A percentile compares a stretch with the other conserved stretches of the same genome.
Conservation (phyloP, 1,140 invertebrate species). For the Monomorium pharaonis region DNA sequence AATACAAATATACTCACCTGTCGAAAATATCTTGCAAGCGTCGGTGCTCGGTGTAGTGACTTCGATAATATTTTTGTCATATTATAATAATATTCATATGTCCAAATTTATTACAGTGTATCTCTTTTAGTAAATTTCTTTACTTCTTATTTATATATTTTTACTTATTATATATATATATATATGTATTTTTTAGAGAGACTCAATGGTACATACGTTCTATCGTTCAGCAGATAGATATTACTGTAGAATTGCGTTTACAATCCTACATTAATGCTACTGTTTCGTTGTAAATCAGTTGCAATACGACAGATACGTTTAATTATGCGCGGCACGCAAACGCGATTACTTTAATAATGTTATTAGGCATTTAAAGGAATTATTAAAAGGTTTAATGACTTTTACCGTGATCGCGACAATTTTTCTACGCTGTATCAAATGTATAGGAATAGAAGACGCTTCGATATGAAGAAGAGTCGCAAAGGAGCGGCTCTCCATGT, state of each 20-base stretch:
- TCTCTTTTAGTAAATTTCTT: background rate
- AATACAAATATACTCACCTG: background rate
- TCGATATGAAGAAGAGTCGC: background rate
- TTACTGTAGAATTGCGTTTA: background rate
- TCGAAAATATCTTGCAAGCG: background rate
- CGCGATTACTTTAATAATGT: background rate
- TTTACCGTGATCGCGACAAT: background rate
- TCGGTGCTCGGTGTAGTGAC: background rate
- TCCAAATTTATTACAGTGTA: background rate
- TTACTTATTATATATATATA: too few relatives aligned
- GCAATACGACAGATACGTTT: background rate
- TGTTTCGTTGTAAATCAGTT: background rate
- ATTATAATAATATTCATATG: background rate
- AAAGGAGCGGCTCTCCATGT: background rate
- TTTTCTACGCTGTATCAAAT: background rate
- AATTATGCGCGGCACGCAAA: background rate
- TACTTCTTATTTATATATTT: too few relatives aligned
- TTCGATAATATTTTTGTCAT: background rate
- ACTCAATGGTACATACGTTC: background rate
- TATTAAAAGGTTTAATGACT: slow-evolving; percentile 1
- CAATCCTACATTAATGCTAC: background rate
- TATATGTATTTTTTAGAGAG: background rate
- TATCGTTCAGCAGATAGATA: background rate
- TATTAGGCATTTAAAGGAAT: background rate
- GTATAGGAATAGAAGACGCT: background rate